Evolutionary conservation across 1,140 invertebrate species (phyloP).

Genomic region (Rhyacophila brunnea): DNA sequence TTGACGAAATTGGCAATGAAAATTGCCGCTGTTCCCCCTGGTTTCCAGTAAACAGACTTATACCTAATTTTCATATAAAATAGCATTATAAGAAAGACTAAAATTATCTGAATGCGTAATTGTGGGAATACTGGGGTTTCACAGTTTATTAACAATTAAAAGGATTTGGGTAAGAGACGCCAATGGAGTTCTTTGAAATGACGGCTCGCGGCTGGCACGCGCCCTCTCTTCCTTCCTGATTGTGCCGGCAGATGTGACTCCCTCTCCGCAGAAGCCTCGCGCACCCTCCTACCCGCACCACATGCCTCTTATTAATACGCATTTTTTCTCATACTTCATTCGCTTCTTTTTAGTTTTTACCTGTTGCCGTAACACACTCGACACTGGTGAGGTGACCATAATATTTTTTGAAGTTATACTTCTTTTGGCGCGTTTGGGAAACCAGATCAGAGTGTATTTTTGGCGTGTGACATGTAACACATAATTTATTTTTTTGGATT

Average conservation of each 20-base stretch:
- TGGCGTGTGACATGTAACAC: too few species aligned
- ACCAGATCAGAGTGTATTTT: too few species aligned
- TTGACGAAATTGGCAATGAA: too few species aligned
- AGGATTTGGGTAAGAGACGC: too few species aligned
- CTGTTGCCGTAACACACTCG: conserved; percentile 2
- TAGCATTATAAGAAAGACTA: conserved; percentile 1
- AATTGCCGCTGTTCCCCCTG: too few species aligned
- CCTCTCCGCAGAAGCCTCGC: background rate
- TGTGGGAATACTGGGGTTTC: too few species aligned
- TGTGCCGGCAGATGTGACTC: conserved; percentile 24
- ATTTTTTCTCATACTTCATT: too few species aligned
- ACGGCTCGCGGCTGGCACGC: conserved; percentile 17
- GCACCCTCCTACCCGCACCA: background rate
- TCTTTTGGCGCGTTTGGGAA: too few species aligned
- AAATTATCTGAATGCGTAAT: too few species aligned
- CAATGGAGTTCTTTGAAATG: background rate
- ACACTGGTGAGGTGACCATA: background rate
- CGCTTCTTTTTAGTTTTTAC: background rate
- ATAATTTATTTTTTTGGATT: too few species aligned
- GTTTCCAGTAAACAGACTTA: too few species aligned
- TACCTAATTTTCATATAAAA: background rate
- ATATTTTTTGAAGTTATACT: background rate
- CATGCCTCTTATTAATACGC: background rate
- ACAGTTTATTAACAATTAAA: too few species aligned
- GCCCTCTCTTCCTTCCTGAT: conserved; percentile 26